Evolutionary conservation across 2,797 vertebrate genomes (phyloP), one percentile per base, ranked within the genome.

Genomic region (Mus spretus): DNA sequence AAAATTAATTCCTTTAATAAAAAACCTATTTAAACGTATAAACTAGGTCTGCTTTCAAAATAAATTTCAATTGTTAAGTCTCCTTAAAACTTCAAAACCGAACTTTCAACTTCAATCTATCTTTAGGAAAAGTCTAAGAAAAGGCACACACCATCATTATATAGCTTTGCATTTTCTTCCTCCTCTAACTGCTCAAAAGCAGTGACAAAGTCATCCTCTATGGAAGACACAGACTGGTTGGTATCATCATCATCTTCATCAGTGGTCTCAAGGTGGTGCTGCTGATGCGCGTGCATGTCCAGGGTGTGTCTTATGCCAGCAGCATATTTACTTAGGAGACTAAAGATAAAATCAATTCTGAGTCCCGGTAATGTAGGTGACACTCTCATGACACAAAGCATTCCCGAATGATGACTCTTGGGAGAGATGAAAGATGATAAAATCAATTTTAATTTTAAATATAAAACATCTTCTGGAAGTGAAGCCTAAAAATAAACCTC

Each of bases 121-220:
- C 57, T 82, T 34, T 63, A 78, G 37, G 24, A 57, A 53, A 63
- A 26, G 11, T 75, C 75, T 67, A 88, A 3, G 26, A 81, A 96
- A 40, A 97, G 72, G 79, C 96, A 98, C 97, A 96, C 96, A 98
- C 98, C 98, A 83, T 98, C 75, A 94, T 44, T 95, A 94, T 78
- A 94, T 1, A 37, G 94, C 96, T 98, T 98, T 98, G 98, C 98
- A 55, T 98, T 96, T 50, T 99, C 99, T 3, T 99, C 99, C 96
- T 99, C 99, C 98, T 99, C 99, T 80, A 99, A 98, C 97, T 99
- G 99, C 97, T 99, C 99, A 15, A 99, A 99, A 63, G 99, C 99
- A 53, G 99, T 99, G 96, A 99, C 99, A 98, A 99, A 99, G 98
- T 99, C 99, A 96, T 99, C 99, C 96, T 99, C 99, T 50, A 99